These are phyloP conservation scores for Alligator sinensis DNA, from an alignment of 2,113 vertebrate genomes.

Conservation along the genomic window DNA sequence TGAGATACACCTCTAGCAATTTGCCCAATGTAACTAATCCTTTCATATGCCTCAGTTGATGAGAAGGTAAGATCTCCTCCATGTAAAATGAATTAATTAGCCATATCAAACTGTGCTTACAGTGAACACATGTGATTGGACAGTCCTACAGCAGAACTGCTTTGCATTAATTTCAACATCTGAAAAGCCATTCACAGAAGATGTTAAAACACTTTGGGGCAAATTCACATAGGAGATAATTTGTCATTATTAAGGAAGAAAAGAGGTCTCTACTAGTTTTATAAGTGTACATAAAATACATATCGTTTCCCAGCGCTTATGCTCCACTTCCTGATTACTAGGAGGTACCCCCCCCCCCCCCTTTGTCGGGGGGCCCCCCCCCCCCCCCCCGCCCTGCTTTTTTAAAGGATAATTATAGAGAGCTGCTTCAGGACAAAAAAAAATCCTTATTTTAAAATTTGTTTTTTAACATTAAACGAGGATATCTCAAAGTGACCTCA, in stretches of 20 bases:
- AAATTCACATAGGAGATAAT: background rate
- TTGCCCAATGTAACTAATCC: background rate
- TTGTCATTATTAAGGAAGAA: background rate
- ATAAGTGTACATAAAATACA: constrained; percentile 1
- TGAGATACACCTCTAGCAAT: background rate
- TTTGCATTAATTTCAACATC: background rate
- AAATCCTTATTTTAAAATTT: background rate
- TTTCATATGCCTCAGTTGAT: background rate
- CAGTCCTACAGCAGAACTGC: background rate
- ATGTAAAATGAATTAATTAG: no score
- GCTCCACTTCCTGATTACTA: background rate
- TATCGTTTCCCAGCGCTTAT: background rate
- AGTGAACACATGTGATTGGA: background rate
- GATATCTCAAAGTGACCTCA: background rate
- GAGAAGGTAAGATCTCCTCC: no score
- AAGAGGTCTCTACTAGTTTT: background rate
- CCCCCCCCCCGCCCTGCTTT: background rate
- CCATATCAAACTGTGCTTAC: no score
- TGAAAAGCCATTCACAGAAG: background rate
- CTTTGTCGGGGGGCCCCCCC: no score
- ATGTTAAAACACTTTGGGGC: accelerated
- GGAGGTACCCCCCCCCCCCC: background rate
- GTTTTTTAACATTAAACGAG: background rate
- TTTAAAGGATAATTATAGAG: constrained; percentile 2
- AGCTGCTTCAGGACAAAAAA: constrained; percentile 37